Base-by-base conservation (phyloP, 2,888 invertebrate species). In the Trichopria drosophilae region DNA sequence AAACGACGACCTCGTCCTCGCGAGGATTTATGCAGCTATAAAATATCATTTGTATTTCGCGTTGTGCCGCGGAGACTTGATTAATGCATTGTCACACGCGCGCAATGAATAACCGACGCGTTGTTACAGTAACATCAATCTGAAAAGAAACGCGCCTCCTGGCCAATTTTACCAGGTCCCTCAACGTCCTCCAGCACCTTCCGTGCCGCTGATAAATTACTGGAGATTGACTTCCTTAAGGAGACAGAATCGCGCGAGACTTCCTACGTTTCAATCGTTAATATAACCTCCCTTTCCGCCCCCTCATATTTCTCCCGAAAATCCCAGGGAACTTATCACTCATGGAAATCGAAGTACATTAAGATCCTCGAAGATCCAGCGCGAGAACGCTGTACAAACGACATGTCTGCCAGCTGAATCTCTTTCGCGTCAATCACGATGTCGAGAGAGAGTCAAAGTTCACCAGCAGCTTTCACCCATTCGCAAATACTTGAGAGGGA, bases 1-100 rank as follows among this genome's bases (percentile, higher is more conserved):
- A 53, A 57, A 59, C 63, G 66, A 65, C 66, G 69, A 68, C 69
- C 68, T 67, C 63, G n/a, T n/a, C n/a, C n/a, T n/a, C 59, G 58
- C 62, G 63, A 68, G 70, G 71, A 76, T 75, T 76, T 76, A 75
- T 73, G 67, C 64, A 62, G 67, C 72, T 71, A 73, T 74, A 73
- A 75, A 75, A 75, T 75, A 75, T 73, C 75, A 75, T 76, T 76
- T 74, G 74, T 75, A 76, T 72, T 73, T 72, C 69, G 68, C 70
- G 68, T 73, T 69, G 71, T 72, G 71, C 68, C 65, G 68, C 65
- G 66, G 63, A 65, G 65, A 63, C 65, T 67, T 72, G 73, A 73
- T 73, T 72, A 73, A 74, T 73, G 72, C 64, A 69, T 62, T 67
- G 62, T 60, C 51, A 40, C 55, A 57, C 59, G 60, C 58, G 59